These are phyloP conservation scores for Nasonia vitripennis DNA, from an alignment of 1,140 invertebrate species.

Conservation along the genomic window DNA sequence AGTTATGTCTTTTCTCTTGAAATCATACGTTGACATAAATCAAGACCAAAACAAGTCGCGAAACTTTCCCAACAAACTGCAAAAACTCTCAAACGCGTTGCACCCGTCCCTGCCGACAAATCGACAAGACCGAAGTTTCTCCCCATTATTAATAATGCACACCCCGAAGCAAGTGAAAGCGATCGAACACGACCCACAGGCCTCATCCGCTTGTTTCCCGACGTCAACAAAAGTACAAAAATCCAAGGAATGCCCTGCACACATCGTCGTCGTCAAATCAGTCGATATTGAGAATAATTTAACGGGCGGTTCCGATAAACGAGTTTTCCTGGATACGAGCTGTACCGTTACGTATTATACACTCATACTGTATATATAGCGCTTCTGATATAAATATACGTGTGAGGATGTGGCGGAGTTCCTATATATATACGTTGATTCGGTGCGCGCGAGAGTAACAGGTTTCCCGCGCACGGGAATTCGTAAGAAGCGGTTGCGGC, in stretches of 20 bases:
- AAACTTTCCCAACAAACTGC: background rate
- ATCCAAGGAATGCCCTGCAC: background rate
- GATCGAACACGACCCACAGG: no score
- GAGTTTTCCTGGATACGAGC: constrained; percentile 16
- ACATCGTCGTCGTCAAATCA: no score
- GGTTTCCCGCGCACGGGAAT: background rate
- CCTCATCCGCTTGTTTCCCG: background rate
- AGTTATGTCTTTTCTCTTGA: background rate
- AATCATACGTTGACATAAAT: no score
- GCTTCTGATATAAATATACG: background rate
- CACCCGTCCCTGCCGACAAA: background rate
- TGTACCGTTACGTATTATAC: background rate
- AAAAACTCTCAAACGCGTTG: background rate
- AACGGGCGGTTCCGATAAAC: constrained; percentile 16
- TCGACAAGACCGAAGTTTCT: background rate
- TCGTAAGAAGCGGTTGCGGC: no score
- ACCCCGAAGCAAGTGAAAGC: constrained; percentile 5
- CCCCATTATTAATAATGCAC: background rate
- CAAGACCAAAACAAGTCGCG: background rate
- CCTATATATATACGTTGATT: background rate
- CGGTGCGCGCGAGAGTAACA: constrained; percentile 3
- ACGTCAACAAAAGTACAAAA: constrained; percentile 12
- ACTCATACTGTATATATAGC: background rate
- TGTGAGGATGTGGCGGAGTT: background rate
- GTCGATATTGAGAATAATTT: constrained; percentile 11